A percentile compares a stretch with the other conserved stretches of the same genome.
Evolutionary conservation across 1,140 invertebrate genomes (phyloP).

Genomic region (Drosophila sechellia): DNA sequence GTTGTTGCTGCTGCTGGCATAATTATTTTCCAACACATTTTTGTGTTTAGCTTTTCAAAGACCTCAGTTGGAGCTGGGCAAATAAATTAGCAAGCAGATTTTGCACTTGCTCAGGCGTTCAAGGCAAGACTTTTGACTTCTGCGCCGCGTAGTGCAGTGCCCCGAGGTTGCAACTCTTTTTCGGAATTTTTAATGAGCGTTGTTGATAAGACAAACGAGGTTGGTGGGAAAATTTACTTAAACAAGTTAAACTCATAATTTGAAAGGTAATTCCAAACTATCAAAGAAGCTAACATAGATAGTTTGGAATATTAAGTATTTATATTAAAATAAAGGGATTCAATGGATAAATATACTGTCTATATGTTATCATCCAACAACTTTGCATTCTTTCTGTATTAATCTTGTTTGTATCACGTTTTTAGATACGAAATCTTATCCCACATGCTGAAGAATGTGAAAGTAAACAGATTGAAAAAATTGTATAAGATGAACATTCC

Average conservation of each 20-base stretch:
- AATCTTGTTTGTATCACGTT: slow-evolving; percentile 21
- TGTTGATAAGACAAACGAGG: slow-evolving; percentile 29
- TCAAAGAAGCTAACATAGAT: no score
- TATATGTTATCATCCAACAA: neutral
- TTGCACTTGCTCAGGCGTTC: slow-evolving; percentile 35
- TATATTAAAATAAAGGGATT: no score
- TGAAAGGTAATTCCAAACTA: no score
- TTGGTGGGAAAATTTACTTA: slow-evolving; percentile 11
- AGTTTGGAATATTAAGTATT: no score
- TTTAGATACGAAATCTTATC: slow-evolving; percentile 23
- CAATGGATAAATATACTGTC: neutral
- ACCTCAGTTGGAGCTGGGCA: slow-evolving; percentile 26
- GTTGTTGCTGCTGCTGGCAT: slow-evolving; percentile 34
- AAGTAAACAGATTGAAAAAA: slow-evolving; percentile 14
- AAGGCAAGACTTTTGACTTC: slow-evolving; percentile 31
- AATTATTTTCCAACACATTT: slow-evolving; percentile 44
- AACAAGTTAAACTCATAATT: no score
- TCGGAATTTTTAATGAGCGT: slow-evolving; percentile 33
- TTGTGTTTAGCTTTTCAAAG: slow-evolving; percentile 20
- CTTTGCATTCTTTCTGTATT: neutral
- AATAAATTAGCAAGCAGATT: slow-evolving; percentile 36
- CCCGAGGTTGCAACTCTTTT: slow-evolving; percentile 32
- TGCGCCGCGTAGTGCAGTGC: slow-evolving; percentile 9
- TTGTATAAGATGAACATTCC: neutral
- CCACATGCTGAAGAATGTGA: slow-evolving; percentile 13